Evolutionary conservation across 2,113 vertebrate species (phyloP).

Genomic region (Sorex fumeus): DNA sequence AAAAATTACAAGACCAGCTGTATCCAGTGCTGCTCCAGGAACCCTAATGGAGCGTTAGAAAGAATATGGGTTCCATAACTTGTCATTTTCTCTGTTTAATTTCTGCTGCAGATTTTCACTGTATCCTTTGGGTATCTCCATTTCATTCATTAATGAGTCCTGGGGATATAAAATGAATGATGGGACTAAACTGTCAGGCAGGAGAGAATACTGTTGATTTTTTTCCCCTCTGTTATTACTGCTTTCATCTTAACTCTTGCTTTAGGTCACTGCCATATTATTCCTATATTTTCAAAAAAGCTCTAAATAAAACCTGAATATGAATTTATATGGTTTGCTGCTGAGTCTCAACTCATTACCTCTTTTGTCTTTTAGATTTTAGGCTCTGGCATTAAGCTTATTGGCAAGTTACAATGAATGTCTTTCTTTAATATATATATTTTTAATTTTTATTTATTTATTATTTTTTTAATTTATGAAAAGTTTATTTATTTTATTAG

Average conservation of each 20-base stretch:
- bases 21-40: background rate
- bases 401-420: slow-evolving; percentile 75
- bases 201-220: slow-evolving; percentile 65
- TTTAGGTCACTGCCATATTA: slow-evolving; percentile 52
- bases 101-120: slow-evolving; percentile 75
- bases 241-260: slow-evolving; percentile 56
- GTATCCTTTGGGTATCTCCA: slow-evolving; percentile 72
- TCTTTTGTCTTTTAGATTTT: slow-evolving; percentile 67
- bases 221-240: slow-evolving; percentile 21
- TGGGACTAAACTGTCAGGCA: slow-evolving; percentile 58
- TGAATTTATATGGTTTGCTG: slow-evolving; percentile 63
- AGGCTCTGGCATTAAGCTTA: slow-evolving; percentile 39
- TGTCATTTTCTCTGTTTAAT: slow-evolving; percentile 77
- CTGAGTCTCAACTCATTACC: slow-evolving; percentile 58
- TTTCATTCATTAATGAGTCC: slow-evolving; percentile 79
- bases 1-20: background rate
- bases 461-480: no score
- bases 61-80: slow-evolving; percentile 20
- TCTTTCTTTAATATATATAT: no score
- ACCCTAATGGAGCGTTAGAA: background rate
- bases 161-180: slow-evolving; percentile 75
- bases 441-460: no score
- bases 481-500: no score
- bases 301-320: slow-evolving; percentile 56
- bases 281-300: slow-evolving; percentile 44